phyloP scores from a whole-genome alignment of 2,888 invertebrate species.

The Spatulosminthurus flaviceps region DNA sequence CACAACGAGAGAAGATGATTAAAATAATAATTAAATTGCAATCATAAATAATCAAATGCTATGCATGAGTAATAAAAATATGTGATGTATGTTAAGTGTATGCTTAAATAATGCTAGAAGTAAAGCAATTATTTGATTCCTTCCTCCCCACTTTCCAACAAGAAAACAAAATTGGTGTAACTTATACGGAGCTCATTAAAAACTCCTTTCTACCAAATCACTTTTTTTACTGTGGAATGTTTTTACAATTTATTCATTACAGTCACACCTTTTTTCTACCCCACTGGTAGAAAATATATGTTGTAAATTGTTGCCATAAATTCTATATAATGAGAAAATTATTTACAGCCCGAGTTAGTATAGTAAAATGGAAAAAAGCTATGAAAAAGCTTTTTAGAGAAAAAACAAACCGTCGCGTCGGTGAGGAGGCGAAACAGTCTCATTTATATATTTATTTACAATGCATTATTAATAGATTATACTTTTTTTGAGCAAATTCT shows the following conservation, averaged over 20 bases:
- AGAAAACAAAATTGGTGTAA: no score
- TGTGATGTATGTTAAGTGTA: neutral
- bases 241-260: no score
- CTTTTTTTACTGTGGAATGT: no score
- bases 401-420: slow-evolving; percentile 28
- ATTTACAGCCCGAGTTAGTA: neutral
- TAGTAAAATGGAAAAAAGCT: slow-evolving; percentile 1
- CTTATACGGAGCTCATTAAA: no score
- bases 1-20: no score
- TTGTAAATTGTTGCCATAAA: neutral
- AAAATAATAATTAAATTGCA: neutral
- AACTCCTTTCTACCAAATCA: no score
- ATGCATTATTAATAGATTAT: neutral
- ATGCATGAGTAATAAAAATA: no score
- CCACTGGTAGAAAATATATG: neutral
- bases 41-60: slow-evolving; percentile 10
- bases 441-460: neutral
- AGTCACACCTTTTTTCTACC: no score
- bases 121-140: neutral
- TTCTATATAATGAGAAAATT: neutral
- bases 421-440: slow-evolving; percentile 26
- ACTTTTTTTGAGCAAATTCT: no score
- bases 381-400: slow-evolving; percentile 16
- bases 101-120: neutral
- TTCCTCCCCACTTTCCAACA: neutral